phyloP scores from a whole-genome alignment of 2,888 invertebrate species.

The Apamea monoglypha region DNA sequence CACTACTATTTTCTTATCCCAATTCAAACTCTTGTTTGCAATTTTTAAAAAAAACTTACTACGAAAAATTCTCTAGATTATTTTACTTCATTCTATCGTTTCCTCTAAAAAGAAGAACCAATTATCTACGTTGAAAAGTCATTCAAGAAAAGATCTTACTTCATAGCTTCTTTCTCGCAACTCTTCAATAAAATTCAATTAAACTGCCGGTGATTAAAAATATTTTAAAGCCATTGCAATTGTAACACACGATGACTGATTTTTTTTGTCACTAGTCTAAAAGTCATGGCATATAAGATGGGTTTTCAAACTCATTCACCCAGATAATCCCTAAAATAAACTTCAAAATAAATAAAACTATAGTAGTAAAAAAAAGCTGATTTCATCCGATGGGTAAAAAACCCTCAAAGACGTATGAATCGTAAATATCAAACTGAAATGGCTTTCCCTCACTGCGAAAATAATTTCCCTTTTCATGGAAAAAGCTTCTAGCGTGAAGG shows the following conservation, averaged over 20 bases:
- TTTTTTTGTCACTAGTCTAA: too few species aligned
- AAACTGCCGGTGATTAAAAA: background rate
- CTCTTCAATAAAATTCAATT: background rate
- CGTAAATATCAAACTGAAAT: slow-evolving; percentile 9
- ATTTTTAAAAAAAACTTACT: background rate
- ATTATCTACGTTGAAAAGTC: background rate
- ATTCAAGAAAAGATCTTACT: slow-evolving; percentile 2
- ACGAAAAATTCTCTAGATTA: background rate
- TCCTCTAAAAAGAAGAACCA: background rate
- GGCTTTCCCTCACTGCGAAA: slow-evolving; percentile 3
- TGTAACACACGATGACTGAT: background rate
- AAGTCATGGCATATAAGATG: background rate
- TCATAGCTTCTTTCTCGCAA: slow-evolving; percentile 6
- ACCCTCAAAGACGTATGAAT: slow-evolving; percentile 7
- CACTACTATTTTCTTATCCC: background rate
- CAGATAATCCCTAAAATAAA: background rate
- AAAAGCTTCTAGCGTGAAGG: slow-evolving; percentile 6
- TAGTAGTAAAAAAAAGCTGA: background rate
- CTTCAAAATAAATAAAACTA: background rate
- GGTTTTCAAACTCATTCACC: background rate
- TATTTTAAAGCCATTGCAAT: background rate
- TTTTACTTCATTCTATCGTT: background rate
- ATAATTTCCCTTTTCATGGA: slow-evolving; percentile 10
- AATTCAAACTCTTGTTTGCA: background rate
- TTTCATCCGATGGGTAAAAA: slow-evolving; percentile 2